These are phyloP conservation scores for Phymorhynchus buccinoides DNA, from an alignment of 1,140 invertebrate genomes.

Conservation along the genomic window DNA sequence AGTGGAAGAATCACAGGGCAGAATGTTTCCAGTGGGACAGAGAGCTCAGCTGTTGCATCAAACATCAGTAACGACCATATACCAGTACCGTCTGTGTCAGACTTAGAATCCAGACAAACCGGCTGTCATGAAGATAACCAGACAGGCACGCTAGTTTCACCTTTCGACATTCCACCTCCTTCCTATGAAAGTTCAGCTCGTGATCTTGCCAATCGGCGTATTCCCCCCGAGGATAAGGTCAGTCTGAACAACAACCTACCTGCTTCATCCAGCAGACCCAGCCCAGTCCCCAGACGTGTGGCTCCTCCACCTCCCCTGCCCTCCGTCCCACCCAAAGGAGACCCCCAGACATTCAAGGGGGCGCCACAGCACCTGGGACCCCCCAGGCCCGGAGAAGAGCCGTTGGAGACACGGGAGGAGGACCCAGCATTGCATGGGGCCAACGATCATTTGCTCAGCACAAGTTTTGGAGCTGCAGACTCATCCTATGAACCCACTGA, in stretches of 20 bases:
- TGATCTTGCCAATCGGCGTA: not conserved
- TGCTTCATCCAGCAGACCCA: slow-evolving; percentile 46
- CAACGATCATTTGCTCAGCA: not conserved
- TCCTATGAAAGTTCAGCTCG: slow-evolving; percentile 20
- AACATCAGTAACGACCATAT: not conserved
- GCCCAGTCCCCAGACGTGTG: slow-evolving; percentile 40
- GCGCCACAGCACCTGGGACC: not conserved
- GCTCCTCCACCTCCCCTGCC: slow-evolving; percentile 44
- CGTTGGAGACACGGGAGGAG: not conserved
- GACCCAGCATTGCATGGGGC: not conserved
- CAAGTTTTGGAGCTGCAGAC: not conserved
- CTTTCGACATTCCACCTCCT: slow-evolving; percentile 25
- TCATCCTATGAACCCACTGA: not conserved
- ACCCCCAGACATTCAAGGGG: not conserved
- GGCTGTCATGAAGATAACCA: not conserved
- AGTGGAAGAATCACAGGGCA: not conserved
- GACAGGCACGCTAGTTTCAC: not conserved
- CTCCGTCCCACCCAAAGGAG: slow-evolving; percentile 4
- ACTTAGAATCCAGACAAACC: not conserved
- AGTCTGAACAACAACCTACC: slow-evolving; percentile 22
- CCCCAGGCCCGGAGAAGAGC: not conserved
- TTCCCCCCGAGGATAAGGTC: not conserved
- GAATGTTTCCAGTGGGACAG: not conserved
- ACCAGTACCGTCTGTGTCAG: not conserved
- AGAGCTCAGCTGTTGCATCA: not conserved